A percentile compares a stretch with the other conserved stretches of the same genome.
Conservation (phyloP, 2,113 vertebrate species). For the Cathartes aura region DNA sequence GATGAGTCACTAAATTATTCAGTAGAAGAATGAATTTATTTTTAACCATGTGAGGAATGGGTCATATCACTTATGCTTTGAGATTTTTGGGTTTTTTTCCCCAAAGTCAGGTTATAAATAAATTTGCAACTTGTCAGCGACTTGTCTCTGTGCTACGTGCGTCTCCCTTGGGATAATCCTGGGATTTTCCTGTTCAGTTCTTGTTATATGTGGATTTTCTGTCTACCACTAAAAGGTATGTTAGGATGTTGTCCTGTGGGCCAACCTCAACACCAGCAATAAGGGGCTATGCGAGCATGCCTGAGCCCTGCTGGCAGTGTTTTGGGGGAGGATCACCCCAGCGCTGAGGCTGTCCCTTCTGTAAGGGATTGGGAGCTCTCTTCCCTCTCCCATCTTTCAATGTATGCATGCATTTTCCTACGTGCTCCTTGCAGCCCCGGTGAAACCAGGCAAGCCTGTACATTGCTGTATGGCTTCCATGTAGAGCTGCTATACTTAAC, state of each 20-base stretch:
- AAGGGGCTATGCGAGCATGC: fast-evolving
- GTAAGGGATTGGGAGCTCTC: too few relatives aligned
- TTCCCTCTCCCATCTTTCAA: not conserved
- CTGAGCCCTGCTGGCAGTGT: too few relatives aligned
- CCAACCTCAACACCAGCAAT: not conserved
- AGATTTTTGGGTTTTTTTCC: not conserved
- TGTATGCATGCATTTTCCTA: fast-evolving
- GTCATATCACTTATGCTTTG: not conserved
- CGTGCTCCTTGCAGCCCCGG: not conserved
- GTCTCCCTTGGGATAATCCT: not conserved
- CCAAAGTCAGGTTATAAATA: not conserved
- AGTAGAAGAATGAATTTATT: not conserved
- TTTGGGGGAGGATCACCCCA: not conserved
- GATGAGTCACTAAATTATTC: not conserved
- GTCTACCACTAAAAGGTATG: fast-evolving
- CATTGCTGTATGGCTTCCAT: fast-evolving
- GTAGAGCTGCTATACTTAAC: not conserved
- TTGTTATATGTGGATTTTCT: not conserved
- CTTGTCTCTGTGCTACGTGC: not conserved
- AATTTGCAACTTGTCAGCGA: not conserved
- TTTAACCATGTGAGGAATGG: not conserved
- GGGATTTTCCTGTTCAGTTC: not conserved
- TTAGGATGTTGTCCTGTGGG: not conserved
- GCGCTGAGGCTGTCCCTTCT: too few relatives aligned
- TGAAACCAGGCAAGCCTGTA: not conserved